Base-by-base conservation (phyloP, 1,140 invertebrate genomes). In the Leguminivora glycinivorella region DNA sequence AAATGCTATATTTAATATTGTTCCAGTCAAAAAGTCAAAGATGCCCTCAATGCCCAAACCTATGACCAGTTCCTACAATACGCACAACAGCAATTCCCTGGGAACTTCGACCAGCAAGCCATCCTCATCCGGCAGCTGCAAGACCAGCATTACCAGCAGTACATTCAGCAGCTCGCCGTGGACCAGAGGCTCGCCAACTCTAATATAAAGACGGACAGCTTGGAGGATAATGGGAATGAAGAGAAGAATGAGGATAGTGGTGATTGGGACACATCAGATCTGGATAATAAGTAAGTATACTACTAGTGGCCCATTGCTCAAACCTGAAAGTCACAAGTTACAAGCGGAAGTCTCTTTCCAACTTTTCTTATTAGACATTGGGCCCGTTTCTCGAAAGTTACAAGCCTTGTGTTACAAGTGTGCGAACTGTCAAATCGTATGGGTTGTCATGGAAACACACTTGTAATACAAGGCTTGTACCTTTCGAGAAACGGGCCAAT, bases 141-240 rank as follows among this genome's bases (percentile, higher is more conserved):
- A 92, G 98, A 99, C 77, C 97, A 99, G 80, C 98, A 99, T 92
- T 99, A 99, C 86, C 97, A 99, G 83, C 98, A 99, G 83, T 99
- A 99, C 84, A 98, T 99, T 95, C 96, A 98, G 82, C 98, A 97
- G 83, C 79, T 95, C 22, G 83, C 93, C 0, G 88, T 93, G 6
- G 93, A 94, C 34, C 93, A 95, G 68, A 86, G 93, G 71, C 92
- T 93, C 67, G 84, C 87, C 0, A 89, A 88, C 68, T 83, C 84
- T 2, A 85, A 77, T 70, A 76, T 85, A 31, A 83, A 81, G 25
- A 81, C 24, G 19, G 71, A 69, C 52, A 78, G 84, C 29, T 79
- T 79, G 67, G 79, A 71, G 10, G 79, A 82, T 19, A 75, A 74
- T 66, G 79, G 83, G 24, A 79, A 74, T 34, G 70, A 79, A 26